These are phyloP conservation scores for Kuschelorhynchus macadamiae DNA, from an alignment of 2,888 invertebrate genomes.

Conservation along the genomic window DNA sequence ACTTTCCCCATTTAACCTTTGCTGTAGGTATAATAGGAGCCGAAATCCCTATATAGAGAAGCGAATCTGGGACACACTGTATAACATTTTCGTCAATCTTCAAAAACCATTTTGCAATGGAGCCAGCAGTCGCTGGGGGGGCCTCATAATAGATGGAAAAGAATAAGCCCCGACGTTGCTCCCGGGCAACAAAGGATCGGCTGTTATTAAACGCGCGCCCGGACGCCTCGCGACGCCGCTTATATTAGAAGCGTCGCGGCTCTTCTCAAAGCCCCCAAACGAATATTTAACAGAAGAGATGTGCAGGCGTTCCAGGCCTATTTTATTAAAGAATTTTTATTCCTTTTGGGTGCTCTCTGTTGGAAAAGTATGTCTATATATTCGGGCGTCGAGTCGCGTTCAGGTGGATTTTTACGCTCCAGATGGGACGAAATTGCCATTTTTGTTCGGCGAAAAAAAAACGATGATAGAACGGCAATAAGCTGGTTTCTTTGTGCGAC, in stretches of 20 bases:
- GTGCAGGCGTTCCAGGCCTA: conserved; percentile 34
- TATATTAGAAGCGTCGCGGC: conserved; percentile 46
- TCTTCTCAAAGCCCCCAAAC: conserved; percentile 23
- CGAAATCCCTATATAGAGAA: no score
- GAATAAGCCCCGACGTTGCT: background rate
- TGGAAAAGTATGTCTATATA: conserved; percentile 38
- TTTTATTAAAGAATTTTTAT: conserved; percentile 48
- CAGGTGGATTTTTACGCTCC: conserved; percentile 1
- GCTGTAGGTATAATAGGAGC: no score
- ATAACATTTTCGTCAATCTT: no score
- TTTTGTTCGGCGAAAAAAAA: background rate
- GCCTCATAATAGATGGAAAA: background rate
- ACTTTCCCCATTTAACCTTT: no score
- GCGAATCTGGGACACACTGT: no score
- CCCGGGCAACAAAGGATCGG: conserved; percentile 10
- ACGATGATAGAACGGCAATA: no score
- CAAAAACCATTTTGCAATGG: no score
- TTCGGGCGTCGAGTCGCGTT: background rate
- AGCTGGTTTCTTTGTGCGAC: no score
- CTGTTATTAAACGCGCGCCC: conserved; percentile 31
- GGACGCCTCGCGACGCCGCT: conserved; percentile 42
- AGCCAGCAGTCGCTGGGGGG: no score
- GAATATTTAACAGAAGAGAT: conserved; percentile 46
- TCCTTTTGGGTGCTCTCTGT: conserved; percentile 35
- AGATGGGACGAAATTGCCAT: conserved; percentile 1